Percentiles rank a stretch among this genome's conserved stretches.
Conservation (phyloP, 2,888 invertebrate genomes). For the Volucella inanis region DNA sequence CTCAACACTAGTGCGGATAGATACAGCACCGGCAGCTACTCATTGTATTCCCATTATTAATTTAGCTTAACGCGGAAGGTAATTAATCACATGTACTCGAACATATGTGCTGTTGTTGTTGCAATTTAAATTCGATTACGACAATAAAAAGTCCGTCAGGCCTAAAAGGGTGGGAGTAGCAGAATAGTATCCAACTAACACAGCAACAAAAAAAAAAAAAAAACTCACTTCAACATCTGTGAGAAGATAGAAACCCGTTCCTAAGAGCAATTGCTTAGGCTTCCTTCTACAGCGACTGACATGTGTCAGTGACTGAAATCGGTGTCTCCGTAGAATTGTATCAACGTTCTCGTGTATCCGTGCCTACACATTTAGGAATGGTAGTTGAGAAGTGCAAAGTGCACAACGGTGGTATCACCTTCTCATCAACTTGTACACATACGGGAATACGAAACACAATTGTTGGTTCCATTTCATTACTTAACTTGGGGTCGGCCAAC, state of each 20-base stretch:
- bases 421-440: slow-evolving; percentile 12
- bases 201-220: slow-evolving; percentile 15
- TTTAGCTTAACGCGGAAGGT: slow-evolving; percentile 67
- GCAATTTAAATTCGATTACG: slow-evolving; percentile 46
- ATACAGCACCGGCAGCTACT: slow-evolving; percentile 16
- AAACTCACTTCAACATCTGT: slow-evolving; percentile 62
- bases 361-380: background rate
- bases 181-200: background rate
- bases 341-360: background rate
- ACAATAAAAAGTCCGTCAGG: slow-evolving; percentile 41
- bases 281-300: background rate
- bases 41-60: slow-evolving; percentile 73
- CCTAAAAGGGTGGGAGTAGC: slow-evolving; percentile 32
- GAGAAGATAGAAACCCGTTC: slow-evolving; percentile 47
- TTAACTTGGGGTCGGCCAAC: background rate
- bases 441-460: background rate
- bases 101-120: background rate
- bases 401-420: slow-evolving; percentile 42
- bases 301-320: too few relatives aligned
- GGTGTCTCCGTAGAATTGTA: too few relatives aligned
- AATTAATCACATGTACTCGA: slow-evolving; percentile 65
- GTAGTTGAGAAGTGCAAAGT: slow-evolving; percentile 54
- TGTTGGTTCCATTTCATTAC: slow-evolving; percentile 32
- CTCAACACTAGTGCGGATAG: too few relatives aligned
- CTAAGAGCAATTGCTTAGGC: slow-evolving; percentile 34